phyloP scores from a whole-genome alignment of 2,888 invertebrate species.

The Pandemis corylana region DNA sequence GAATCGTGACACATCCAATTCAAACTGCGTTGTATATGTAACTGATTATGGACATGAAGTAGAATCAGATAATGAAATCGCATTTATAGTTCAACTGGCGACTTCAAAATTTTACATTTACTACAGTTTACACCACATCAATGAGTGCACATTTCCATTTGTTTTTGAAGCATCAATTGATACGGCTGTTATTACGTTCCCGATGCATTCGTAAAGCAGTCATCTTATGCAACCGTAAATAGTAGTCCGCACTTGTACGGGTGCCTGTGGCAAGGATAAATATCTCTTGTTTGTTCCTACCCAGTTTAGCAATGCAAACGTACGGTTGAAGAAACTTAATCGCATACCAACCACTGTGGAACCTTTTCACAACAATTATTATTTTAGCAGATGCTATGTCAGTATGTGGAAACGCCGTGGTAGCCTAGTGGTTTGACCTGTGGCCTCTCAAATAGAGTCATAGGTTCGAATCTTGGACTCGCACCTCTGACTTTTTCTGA shows the following conservation, averaged over 20 bases:
- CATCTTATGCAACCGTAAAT: slow-evolving; percentile 4
- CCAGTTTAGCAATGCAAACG: slow-evolving; percentile 3
- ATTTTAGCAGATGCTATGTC: too few species aligned
- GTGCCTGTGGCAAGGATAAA: slow-evolving; percentile 36
- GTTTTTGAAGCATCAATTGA: background rate
- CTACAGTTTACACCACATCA: background rate
- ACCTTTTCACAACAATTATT: too few species aligned
- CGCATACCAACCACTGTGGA: too few species aligned
- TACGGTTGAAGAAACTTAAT: background rate
- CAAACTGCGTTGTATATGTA: background rate
- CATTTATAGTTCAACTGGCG: too few species aligned
- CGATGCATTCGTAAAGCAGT: slow-evolving; percentile 9
- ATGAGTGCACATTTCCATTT: background rate
- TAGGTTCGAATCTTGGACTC: too few species aligned
- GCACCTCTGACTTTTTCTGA: too few species aligned
- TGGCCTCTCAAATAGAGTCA: too few species aligned
- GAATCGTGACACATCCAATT: background rate
- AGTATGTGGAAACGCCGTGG: too few species aligned
- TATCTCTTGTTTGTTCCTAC: slow-evolving; percentile 37
- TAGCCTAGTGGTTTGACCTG: too few species aligned
- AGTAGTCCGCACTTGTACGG: slow-evolving; percentile 34
- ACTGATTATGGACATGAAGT: background rate
- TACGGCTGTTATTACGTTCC: background rate
- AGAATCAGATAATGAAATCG: too few species aligned
- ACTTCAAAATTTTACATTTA: too few species aligned